Evolutionary conservation across 2,797 vertebrate species (phyloP).

Genomic region (Hirundo rustica): DNA sequence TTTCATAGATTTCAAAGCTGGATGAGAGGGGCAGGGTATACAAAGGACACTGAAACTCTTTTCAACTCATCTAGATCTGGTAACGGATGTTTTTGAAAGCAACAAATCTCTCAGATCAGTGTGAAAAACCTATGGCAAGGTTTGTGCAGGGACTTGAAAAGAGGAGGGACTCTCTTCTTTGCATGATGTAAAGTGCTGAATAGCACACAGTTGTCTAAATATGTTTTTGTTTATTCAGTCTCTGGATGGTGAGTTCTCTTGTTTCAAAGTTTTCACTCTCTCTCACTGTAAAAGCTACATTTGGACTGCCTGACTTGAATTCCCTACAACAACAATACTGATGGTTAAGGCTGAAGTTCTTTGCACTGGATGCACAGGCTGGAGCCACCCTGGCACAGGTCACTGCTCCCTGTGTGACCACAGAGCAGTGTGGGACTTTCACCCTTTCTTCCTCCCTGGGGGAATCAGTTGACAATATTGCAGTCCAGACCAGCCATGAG

Average conservation of each 20-base stretch:
- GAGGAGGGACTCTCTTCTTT: not conserved
- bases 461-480: not conserved
- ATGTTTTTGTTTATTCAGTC: slow-evolving; percentile 51
- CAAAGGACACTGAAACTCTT: not conserved
- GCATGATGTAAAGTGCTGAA: not conserved
- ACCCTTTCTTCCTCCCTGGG: slow-evolving; percentile 6
- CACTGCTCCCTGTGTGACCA: not conserved
- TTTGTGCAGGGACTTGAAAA: not conserved
- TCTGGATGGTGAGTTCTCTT: not conserved
- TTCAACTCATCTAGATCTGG: not conserved
- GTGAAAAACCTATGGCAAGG: slow-evolving; percentile 36
- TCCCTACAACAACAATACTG: not conserved
- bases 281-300: slow-evolving; percentile 16
- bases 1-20: slow-evolving; percentile 29
- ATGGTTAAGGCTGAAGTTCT: not conserved
- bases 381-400: not conserved
- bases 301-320: not conserved
- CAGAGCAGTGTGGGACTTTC: not conserved
- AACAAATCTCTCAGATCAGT: slow-evolving; percentile 42
- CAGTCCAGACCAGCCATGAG: not conserved
- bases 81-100: slow-evolving; percentile 45
- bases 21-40: not conserved
- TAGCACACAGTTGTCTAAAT: slow-evolving; percentile 50
- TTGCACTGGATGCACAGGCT: not conserved
- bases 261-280: slow-evolving; percentile 16